These are phyloP conservation scores for Anolis apletophallus DNA, from an alignment of 2,797 vertebrate species.

Conservation along the genomic window DNA sequence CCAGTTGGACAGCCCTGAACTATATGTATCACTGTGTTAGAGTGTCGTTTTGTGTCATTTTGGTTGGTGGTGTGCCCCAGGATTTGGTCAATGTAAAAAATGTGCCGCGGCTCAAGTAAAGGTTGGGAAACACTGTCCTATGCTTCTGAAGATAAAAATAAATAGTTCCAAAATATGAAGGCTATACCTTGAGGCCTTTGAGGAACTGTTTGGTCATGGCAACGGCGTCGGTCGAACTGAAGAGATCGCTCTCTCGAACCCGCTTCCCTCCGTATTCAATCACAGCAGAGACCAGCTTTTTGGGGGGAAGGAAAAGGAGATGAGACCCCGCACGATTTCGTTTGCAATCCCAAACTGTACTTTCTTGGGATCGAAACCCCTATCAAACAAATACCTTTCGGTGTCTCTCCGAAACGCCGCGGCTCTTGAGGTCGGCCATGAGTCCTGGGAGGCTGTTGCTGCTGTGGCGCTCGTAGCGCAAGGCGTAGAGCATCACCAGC, in stretches of 20 bases:
- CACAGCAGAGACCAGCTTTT: slow-evolving; percentile 88
- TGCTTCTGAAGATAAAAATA: no score
- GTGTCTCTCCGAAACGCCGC: slow-evolving; percentile 85
- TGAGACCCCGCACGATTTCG: no score
- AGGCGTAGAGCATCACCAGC: slow-evolving; percentile 93
- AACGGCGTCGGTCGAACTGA: slow-evolving; percentile 91
- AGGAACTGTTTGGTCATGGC: slow-evolving; percentile 98
- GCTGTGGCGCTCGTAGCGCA: slow-evolving; percentile 93
- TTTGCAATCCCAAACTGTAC: no score
- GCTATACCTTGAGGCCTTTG: slow-evolving; percentile 92
- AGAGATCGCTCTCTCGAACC: slow-evolving; percentile 92
- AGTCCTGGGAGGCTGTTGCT: slow-evolving; percentile 86
- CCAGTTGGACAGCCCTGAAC: no score
- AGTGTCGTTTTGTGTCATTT: no score
- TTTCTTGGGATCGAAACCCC: no score
- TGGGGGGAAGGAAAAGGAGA: not conserved
- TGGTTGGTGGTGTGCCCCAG: no score
- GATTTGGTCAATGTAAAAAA: no score
- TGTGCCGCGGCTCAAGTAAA: no score
- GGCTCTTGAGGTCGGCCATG: slow-evolving; percentile 84
- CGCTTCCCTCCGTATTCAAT: slow-evolving; percentile 95
- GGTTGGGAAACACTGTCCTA: no score
- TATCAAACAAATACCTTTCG: slow-evolving; percentile 73
- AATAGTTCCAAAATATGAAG: no score
- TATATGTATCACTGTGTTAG: no score